phyloP scores from a whole-genome alignment of 2,797 vertebrate genomes.

The Spinibarbus caldwelli region DNA sequence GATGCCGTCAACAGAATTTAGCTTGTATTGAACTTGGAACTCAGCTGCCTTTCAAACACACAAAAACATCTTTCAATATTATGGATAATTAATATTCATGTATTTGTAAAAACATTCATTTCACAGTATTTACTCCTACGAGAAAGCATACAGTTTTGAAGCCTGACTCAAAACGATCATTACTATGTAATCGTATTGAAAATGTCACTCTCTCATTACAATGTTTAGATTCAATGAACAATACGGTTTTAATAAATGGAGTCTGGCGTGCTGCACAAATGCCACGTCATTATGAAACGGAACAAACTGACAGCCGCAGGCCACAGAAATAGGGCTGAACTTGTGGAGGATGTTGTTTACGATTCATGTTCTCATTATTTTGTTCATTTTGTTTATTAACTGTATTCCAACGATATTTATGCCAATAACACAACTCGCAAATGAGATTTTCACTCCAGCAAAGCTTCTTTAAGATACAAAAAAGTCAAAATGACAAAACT shows the following conservation, averaged over 20 bases:
- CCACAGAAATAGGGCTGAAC: slow-evolving; percentile 38
- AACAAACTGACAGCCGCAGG: slow-evolving; percentile 50
- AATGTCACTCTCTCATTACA: slow-evolving; percentile 53
- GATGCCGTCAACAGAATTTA: neutral
- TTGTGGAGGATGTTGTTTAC: slow-evolving; percentile 51
- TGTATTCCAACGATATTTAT: slow-evolving; percentile 11
- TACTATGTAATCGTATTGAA: slow-evolving; percentile 36
- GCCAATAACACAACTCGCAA: slow-evolving; percentile 30
- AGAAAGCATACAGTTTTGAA: slow-evolving; percentile 23
- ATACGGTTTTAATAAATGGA: slow-evolving; percentile 49
- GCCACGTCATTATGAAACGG: slow-evolving; percentile 49
- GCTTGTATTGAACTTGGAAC: slow-evolving; percentile 11
- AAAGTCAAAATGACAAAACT: slow-evolving; percentile 42
- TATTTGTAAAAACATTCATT: slow-evolving; percentile 1
- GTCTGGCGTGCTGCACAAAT: slow-evolving; percentile 46
- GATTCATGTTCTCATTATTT: slow-evolving; percentile 45
- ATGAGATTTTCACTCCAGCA: slow-evolving; percentile 29
- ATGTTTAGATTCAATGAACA: slow-evolving; percentile 49
- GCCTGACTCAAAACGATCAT: slow-evolving; percentile 11
- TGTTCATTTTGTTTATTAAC: slow-evolving; percentile 44
- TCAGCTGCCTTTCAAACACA: slow-evolving; percentile 1
- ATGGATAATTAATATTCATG: slow-evolving; percentile 30
- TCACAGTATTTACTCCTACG: slow-evolving; percentile 10
- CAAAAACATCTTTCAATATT: slow-evolving; percentile 1
- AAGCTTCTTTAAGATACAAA: slow-evolving; percentile 34